phyloP scores from a whole-genome alignment of 2,113 vertebrate species.

The Taurulus bubalis region DNA sequence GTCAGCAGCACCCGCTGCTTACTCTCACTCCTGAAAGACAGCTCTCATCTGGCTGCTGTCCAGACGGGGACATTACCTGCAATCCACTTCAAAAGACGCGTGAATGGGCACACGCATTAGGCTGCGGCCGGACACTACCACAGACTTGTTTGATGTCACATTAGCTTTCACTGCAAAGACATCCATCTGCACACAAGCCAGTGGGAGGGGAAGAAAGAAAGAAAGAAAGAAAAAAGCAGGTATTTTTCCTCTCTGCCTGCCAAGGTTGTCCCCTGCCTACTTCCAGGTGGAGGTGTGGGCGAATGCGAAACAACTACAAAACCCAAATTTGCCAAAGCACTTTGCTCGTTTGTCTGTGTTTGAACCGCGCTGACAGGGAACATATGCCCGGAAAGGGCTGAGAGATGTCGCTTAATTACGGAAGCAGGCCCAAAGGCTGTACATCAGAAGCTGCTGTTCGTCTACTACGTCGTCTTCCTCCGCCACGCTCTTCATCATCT shows the following conservation, averaged over 20 bases:
- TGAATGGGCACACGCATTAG: conserved; percentile 44
- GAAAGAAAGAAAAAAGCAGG: neutral
- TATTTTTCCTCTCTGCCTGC: conserved; percentile 29
- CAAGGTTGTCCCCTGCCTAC: conserved; percentile 13
- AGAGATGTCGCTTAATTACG: conserved; percentile 75
- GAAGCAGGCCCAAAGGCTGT: conserved; percentile 64
- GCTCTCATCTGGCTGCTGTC: conserved; percentile 56
- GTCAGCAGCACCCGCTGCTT: conserved; percentile 25
- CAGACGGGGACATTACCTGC: conserved; percentile 61
- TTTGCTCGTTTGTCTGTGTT: conserved; percentile 46
- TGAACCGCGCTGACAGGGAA: conserved; percentile 69
- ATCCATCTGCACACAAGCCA: conserved; percentile 16
- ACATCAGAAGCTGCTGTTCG: conserved; percentile 61
- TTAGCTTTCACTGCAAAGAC: conserved; percentile 40
- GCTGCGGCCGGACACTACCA: conserved; percentile 41
- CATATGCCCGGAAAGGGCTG: conserved; percentile 51
- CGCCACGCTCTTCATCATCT: conserved; percentile 14
- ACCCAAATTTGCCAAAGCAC: conserved; percentile 56
- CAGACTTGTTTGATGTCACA: conserved; percentile 61
- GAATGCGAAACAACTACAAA: conserved; percentile 49
- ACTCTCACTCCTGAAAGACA: conserved; percentile 30
- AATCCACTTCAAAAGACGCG: conserved; percentile 69
- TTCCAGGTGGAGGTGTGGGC: conserved; percentile 43
- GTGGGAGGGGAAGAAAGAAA: neutral
- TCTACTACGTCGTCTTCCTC: conserved; percentile 20